phyloP scores from a whole-genome alignment of 2,113 vertebrate species.

The Rousettus leschenaultii region DNA sequence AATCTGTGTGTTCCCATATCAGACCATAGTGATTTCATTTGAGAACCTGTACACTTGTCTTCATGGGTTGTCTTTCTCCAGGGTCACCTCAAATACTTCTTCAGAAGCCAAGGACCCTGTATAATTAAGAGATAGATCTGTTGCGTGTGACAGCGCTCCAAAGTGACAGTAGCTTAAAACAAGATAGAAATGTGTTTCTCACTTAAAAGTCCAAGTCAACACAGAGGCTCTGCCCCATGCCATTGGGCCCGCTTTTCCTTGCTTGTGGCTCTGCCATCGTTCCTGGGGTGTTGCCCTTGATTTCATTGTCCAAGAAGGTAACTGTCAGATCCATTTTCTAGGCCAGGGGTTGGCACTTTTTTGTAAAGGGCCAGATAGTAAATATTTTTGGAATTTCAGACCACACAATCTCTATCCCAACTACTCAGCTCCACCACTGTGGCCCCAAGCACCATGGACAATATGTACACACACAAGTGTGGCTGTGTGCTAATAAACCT shows the following conservation, averaged over 20 bases:
- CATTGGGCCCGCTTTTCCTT: not conserved
- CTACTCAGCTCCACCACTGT: not conserved
- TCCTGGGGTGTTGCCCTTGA: not conserved
- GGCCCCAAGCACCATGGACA: not conserved
- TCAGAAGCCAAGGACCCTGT: not conserved
- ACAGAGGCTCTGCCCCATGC: not conserved
- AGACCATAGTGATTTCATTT: not conserved
- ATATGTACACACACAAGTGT: not conserved
- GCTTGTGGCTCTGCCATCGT: not conserved
- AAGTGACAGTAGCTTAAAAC: not conserved
- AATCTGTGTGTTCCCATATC: not conserved
- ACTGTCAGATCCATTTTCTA: not conserved
- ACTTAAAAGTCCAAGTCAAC: not conserved
- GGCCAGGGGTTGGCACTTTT: not conserved
- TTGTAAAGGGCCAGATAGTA: not conserved
- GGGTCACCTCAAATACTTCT: not conserved
- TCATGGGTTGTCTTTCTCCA: not conserved
- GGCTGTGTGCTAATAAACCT: not conserved
- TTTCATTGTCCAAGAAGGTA: not conserved
- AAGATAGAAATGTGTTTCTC: not conserved
- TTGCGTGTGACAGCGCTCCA: not conserved
- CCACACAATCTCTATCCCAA: rapidly evolving
- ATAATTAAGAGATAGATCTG: not conserved
- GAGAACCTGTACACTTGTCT: not conserved
- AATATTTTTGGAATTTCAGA: not conserved